phyloP scores from a whole-genome alignment of 2,888 invertebrate species.

The Pantelozetes paolii region DNA sequence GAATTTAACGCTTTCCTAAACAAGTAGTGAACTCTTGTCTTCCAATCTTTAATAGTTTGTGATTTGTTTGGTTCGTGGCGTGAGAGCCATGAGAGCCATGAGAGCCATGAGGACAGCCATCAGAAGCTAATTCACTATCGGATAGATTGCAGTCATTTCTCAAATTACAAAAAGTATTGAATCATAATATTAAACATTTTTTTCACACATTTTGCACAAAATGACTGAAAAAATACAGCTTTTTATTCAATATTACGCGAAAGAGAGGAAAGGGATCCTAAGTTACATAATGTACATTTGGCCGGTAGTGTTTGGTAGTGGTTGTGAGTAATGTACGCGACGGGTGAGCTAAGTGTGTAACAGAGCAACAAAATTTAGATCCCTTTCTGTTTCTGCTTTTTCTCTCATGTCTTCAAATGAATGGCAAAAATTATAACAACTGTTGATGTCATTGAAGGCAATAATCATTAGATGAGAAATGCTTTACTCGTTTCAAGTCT shows the following conservation, averaged over 20 bases:
- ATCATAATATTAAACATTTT: constrained; percentile 31
- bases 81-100: constrained; percentile 14
- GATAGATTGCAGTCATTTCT: constrained; percentile 18
- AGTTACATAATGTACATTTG: not conserved
- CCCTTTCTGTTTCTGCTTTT: constrained; percentile 13
- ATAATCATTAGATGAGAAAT: constrained; percentile 22
- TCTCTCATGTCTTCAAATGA: constrained; percentile 5
- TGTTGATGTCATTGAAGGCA: constrained; percentile 34
- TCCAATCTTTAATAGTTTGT: constrained; percentile 32
- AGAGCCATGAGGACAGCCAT: constrained; percentile 2
- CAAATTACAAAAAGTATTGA: constrained; percentile 29
- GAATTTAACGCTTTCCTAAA: constrained; percentile 34
- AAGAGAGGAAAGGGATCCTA: not conserved
- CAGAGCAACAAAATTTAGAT: constrained; percentile 12
- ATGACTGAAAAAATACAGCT: constrained; percentile 2
- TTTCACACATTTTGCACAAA: constrained; percentile 26
- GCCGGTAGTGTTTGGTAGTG: not conserved
- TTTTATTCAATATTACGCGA: not conserved
- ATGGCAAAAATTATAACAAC: constrained; percentile 34
- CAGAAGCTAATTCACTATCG: constrained; percentile 19
- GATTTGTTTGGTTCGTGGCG: constrained; percentile 6
- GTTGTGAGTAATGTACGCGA: not conserved
- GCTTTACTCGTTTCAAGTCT: constrained; percentile 12
- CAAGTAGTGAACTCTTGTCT: constrained; percentile 32
- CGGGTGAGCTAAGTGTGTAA: constrained; percentile 1